These are phyloP conservation scores for Epizoanthus stellaris DNA, from an alignment of 92 coral and sea anemone species.

Conservation along the genomic window DNA sequence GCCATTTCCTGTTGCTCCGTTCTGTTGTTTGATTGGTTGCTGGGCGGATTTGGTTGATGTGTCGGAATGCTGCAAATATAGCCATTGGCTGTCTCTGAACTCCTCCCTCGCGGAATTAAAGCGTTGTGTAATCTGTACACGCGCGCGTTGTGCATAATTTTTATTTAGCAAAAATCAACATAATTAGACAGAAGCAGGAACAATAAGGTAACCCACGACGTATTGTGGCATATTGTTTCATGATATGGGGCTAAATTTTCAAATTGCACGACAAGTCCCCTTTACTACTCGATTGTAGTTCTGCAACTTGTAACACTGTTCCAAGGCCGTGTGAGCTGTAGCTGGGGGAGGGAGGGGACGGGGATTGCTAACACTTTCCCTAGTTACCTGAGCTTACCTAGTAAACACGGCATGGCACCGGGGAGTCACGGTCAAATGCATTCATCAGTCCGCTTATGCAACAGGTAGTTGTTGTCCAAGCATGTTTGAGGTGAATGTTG, in stretches of 20 bases:
- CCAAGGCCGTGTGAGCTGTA: no score
- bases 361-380: no score
- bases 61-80: constrained; percentile 72
- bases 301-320: neutral
- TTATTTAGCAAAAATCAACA: constrained; percentile 31
- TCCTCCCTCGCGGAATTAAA: constrained; percentile 16
- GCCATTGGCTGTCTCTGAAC: constrained; percentile 63
- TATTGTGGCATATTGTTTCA: neutral
- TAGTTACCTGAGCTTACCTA: no score
- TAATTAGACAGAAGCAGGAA: constrained; percentile 20
- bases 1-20: constrained; percentile 72
- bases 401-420: neutral
- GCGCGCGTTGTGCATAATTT: constrained; percentile 28
- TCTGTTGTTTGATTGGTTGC: constrained; percentile 84
- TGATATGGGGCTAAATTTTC: constrained; percentile 3
- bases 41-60: constrained; percentile 70
- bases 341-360: no score
- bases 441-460: neutral
- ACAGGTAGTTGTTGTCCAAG: neutral
- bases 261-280: constrained; percentile 4
- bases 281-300: neutral
- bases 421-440: constrained; percentile 22
- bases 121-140: constrained; percentile 28
- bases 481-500: no score
- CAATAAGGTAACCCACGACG: constrained; percentile 37